Evolutionary conservation across 2,797 vertebrate species (phyloP).

Genomic region (Mormyrops boulengeri): DNA sequence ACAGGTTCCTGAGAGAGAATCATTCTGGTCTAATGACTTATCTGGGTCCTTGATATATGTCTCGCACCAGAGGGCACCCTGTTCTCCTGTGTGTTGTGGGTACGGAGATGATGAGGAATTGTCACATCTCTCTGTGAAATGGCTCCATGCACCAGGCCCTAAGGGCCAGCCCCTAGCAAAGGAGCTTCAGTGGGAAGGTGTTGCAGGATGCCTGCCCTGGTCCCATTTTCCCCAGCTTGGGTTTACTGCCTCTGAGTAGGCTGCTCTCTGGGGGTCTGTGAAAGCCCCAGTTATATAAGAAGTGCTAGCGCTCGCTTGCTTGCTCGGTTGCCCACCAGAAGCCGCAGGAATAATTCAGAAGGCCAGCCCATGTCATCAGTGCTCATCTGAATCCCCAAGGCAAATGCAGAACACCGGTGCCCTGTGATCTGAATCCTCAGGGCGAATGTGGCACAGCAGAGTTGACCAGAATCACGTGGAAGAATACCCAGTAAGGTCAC

Average conservation of each 20-base stretch:
- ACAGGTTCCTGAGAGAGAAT: conserved; percentile 31
- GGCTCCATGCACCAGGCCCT: conserved; percentile 2
- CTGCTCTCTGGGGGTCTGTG: not conserved
- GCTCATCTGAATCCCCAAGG: not conserved
- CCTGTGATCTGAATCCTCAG: not conserved
- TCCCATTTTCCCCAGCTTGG: conserved; percentile 41
- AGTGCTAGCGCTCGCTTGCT: conserved; percentile 13
- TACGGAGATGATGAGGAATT: conserved; percentile 65
- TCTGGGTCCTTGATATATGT: conserved; percentile 53
- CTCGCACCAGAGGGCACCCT: conserved; percentile 56
- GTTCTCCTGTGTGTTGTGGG: conserved; percentile 58
- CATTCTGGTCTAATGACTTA: conserved; percentile 53
- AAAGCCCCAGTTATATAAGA: conserved; percentile 25
- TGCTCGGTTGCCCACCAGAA: not conserved
- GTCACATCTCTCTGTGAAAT: conserved; percentile 32
- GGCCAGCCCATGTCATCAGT: not conserved
- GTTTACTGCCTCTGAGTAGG: conserved; percentile 40
- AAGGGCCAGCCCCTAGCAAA: conserved; percentile 46
- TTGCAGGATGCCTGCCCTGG: conserved; percentile 22
- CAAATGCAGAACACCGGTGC: not conserved
- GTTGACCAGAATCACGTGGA: not conserved
- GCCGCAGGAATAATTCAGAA: not conserved
- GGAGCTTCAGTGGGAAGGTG: conserved; percentile 5
- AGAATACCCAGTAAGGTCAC: not conserved
- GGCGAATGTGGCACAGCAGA: not conserved